Conservation (phyloP, 2,797 vertebrate species). For the Decapterus maruadsi region DNA sequence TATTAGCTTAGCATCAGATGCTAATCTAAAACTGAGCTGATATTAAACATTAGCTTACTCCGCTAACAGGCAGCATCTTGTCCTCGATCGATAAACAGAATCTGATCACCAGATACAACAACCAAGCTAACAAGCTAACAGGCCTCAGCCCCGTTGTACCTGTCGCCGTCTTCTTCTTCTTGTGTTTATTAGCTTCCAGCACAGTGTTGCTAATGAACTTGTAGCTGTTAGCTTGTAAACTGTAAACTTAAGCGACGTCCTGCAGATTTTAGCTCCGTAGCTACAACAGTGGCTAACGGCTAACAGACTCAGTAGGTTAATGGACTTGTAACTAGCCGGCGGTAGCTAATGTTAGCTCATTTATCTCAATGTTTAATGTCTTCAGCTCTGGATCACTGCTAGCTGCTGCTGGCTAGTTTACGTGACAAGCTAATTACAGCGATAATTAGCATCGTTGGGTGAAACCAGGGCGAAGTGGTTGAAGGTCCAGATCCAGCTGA, state of each 20-base stretch:
- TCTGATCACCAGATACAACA: not conserved
- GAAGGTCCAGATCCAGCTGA: constrained; percentile 3
- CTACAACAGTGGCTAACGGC: not conserved
- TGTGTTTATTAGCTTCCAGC: not conserved
- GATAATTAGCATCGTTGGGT: not conserved
- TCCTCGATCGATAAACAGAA: not conserved
- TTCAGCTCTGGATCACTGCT: not conserved
- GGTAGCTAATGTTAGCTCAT: not conserved
- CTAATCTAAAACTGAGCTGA: not conserved
- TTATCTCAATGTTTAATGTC: not conserved
- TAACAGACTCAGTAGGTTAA: not conserved
- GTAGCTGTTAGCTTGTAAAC: not conserved
- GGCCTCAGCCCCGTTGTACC: not conserved
- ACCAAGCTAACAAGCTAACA: not conserved
- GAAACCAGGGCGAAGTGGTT: not conserved
- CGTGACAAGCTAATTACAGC: not conserved
- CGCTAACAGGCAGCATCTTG: not conserved
- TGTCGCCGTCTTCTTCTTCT: not conserved
- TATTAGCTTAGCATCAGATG: not conserved
- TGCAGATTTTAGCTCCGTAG: not conserved
- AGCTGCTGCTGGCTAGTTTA: not conserved
- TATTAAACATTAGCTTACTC: not conserved
- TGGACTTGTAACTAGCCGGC: not conserved
- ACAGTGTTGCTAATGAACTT: not conserved
- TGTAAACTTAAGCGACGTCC: not conserved